Conservation (phyloP, 92 coral and sea anemone genomes). For the Montipora capitata region DNA sequence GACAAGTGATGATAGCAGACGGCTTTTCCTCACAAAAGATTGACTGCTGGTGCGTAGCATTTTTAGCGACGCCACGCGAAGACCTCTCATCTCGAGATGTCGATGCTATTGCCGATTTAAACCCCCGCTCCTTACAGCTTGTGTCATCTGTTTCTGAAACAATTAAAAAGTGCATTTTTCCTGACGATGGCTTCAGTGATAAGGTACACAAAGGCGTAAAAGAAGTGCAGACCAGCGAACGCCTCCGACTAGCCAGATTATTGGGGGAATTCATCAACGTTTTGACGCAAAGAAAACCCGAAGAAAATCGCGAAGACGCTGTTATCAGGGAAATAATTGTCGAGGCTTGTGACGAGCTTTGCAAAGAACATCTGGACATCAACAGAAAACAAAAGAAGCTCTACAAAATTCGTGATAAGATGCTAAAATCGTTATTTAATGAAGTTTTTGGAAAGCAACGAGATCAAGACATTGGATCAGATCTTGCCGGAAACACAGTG, state of each 20-base stretch:
- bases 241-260: constrained; percentile 68
- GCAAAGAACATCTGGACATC: not conserved
- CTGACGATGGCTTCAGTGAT: constrained; percentile 26
- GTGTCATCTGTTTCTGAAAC: constrained; percentile 38
- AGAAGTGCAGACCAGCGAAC: constrained; percentile 26
- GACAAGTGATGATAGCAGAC: constrained; percentile 47
- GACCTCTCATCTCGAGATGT: constrained; percentile 69
- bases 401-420: constrained; percentile 48
- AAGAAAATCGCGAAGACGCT: constrained; percentile 11
- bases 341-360: constrained; percentile 54
- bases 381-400: not conserved
- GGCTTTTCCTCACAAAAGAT: constrained; percentile 47
- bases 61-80: not conserved
- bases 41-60: constrained; percentile 6
- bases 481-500: not conserved
- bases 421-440: constrained; percentile 43
- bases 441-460: constrained; percentile 37
- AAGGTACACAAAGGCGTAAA: not conserved
- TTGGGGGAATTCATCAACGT: constrained; percentile 70
- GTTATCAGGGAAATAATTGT: constrained; percentile 29
- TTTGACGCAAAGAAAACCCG: constrained; percentile 15
- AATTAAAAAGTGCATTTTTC: constrained; percentile 47
- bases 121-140: constrained; percentile 27
- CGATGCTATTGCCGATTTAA: constrained; percentile 70
- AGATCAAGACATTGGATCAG: not conserved